phyloP scores from a whole-genome alignment of 2,113 vertebrate genomes.

The Tyto alba region DNA sequence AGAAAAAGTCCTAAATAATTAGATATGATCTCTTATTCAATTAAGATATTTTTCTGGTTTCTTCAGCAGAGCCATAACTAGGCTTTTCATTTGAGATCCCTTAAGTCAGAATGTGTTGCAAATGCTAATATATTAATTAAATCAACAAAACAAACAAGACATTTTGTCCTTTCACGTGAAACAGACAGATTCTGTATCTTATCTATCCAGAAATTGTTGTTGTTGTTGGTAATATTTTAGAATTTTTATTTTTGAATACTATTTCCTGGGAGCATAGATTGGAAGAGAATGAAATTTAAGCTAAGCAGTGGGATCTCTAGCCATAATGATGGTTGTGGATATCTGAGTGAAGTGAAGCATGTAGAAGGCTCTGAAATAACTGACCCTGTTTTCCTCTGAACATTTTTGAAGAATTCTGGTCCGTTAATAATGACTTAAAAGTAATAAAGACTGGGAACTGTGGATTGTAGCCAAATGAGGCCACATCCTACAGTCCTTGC shows the following conservation, averaged over 20 bases:
- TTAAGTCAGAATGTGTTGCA: not conserved
- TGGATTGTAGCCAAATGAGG: slow-evolving; percentile 13
- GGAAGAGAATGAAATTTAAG: not conserved
- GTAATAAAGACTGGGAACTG: not conserved
- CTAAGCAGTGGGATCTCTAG: not conserved
- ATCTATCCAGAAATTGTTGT: not conserved
- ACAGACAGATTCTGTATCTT: not conserved
- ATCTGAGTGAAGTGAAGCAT: slow-evolving; percentile 26
- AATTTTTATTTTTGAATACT: not conserved
- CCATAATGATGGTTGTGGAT: not conserved
- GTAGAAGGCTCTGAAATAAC: not conserved
- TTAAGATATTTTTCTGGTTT: not conserved
- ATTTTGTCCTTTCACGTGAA: not conserved
- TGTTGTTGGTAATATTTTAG: not conserved
- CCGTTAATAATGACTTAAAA: slow-evolving; percentile 5
- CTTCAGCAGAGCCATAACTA: not conserved
- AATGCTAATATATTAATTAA: not conserved
- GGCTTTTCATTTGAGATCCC: not conserved
- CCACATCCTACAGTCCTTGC: not conserved
- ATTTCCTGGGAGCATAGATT: not conserved
- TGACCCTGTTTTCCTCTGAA: not conserved
- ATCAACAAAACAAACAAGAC: not conserved
- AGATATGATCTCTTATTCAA: not conserved
- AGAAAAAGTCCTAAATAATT: not conserved
- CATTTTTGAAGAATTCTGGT: slow-evolving; percentile 34